These are phyloP conservation scores for Nomada ruficornis DNA, from an alignment of 2,888 invertebrate genomes.

Conservation along the genomic window DNA sequence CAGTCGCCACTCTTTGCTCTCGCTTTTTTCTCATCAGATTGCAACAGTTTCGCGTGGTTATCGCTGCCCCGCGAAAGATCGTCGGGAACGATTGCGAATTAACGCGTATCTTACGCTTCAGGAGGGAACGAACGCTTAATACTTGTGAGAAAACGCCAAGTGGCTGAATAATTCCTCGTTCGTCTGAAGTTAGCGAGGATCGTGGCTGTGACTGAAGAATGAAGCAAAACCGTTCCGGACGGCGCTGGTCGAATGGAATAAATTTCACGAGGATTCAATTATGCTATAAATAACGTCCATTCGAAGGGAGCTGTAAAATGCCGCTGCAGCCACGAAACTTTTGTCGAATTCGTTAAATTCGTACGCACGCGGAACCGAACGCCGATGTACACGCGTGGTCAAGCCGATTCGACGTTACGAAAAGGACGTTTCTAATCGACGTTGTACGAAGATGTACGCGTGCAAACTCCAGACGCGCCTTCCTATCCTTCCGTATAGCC, in stretches of 20 bases:
- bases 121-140: conserved; percentile 29
- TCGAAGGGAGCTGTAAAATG: neutral
- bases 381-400: no score
- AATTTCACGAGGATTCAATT: neutral
- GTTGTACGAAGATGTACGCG: conserved; percentile 19
- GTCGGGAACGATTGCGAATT: conserved; percentile 32
- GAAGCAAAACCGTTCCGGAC: neutral
- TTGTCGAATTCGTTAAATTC: neutral
- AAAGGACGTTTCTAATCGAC: conserved; percentile 43
- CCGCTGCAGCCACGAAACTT: neutral
- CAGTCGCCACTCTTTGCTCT: conserved; percentile 27
- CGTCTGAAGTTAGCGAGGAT: neutral
- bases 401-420: conserved; percentile 11
- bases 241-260: neutral
- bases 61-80: conserved; percentile 16
- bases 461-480: conserved; percentile 9
- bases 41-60: conserved; percentile 37
- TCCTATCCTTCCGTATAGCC: neutral
- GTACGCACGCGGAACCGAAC: neutral
- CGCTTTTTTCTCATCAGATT: conserved; percentile 43
- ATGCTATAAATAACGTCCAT: neutral
- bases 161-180: conserved; percentile 17
- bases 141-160: conserved; percentile 41
- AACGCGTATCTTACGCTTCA: conserved; percentile 4
- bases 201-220: conserved; percentile 4